These are phyloP conservation scores for Parnassius glacialis DNA, from an alignment of 2,888 invertebrate species.

Conservation along the genomic window DNA sequence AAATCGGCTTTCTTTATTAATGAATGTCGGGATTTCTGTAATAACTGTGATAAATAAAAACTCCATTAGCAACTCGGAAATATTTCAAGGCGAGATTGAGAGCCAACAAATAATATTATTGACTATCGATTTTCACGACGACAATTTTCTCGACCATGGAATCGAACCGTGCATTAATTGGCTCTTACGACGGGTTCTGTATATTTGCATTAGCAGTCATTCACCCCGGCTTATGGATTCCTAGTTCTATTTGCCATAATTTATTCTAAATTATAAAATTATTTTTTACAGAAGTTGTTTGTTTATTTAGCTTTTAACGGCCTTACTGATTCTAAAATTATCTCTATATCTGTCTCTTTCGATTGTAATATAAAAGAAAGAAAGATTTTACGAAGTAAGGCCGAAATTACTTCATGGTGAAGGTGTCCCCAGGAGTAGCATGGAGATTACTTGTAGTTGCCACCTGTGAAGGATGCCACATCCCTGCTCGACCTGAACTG, in stretches of 20 bases:
- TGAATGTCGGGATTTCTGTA: no score
- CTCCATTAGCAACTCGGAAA: constrained; percentile 4
- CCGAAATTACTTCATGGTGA: no score
- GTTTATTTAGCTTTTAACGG: no score
- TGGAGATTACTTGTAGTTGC: no score
- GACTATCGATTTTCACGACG: constrained; percentile 27
- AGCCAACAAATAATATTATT: constrained; percentile 26
- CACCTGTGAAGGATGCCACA: no score
- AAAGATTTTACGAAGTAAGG: no score
- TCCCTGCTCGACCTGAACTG: no score
- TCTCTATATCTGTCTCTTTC: no score
- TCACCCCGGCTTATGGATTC: constrained; percentile 44
- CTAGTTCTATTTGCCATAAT: constrained; percentile 7
- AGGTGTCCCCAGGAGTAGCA: no score
- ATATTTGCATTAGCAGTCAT: constrained; percentile 61
- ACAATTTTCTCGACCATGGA: constrained; percentile 38
- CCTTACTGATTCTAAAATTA: no score
- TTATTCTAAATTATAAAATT: constrained; percentile 2
- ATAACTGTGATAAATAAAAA: constrained; percentile 1
- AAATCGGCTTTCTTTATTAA: no score
- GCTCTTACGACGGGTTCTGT: constrained; percentile 45
- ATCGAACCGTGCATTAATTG: constrained; percentile 47
- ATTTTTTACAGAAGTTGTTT: background rate
- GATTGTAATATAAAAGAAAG: no score
- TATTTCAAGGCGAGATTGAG: constrained; percentile 1